Base-by-base conservation (phyloP, 2,113 vertebrate species). In the Nestor notabilis region DNA sequence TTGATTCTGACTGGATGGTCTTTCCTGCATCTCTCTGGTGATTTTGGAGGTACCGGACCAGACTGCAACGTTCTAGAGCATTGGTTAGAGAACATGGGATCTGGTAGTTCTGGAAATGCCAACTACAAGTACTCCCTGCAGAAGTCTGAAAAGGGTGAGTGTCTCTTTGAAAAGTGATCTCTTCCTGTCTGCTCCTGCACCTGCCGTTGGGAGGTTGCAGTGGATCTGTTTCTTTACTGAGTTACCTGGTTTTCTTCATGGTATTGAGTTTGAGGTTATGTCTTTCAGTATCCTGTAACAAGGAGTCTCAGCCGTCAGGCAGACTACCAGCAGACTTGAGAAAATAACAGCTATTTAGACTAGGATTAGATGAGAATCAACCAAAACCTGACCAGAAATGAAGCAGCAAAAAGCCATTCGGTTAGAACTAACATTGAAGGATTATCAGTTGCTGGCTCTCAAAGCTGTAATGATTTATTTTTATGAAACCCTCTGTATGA, bases 71-170 rank as follows among this genome's bases (percentile, higher is more conserved):
- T 64, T 35, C 37, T 46, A 58, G 89, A 94, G 28, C 27, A 11
- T 2, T n/a, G 41, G 18, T 1, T 65, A 69, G 63, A 81, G 50
- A 83, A 85, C 70, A 98, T 98, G 98, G 98, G 98, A 85, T 97
- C 97, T 11, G 76, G 97, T 28, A 72, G 44, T 43, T 98, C 98
- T 60, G 82, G 78, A 37, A 87, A 97, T 17, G 56, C 81, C 44
- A 89, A 94, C 33, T 86, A 93, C 87, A 96, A 87, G 69, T 69
- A 96, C 49, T 98, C 98, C 25, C 84, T 97, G 52, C 96, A 91
- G 94, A 98, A 98, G 31, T 95, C 97, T 63, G 98, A 98, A 82
- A 98, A 96, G 25, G 96, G 98, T 98, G 92, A 44, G 94, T 74
- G 55, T 24, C 29, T 77, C 35, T 71, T 74, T 33, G 33, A 7